Evolutionary conservation across 1,140 invertebrate species (phyloP).

Genomic region (Carposina sasakii): DNA sequence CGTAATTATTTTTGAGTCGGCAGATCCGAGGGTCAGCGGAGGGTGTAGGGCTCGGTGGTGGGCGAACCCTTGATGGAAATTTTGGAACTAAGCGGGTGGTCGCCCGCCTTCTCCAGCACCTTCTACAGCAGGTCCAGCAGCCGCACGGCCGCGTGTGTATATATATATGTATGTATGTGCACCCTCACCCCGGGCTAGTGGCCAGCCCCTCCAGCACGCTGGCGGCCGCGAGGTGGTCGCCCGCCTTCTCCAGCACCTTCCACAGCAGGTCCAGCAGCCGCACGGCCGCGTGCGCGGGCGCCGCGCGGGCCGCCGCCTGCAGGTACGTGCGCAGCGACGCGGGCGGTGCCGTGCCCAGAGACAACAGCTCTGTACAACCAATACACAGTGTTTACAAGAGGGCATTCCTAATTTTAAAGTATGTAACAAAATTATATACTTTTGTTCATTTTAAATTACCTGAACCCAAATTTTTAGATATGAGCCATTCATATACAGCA

Average conservation of each 20-base stretch:
- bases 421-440: too few species aligned
- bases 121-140: conserved; percentile 95
- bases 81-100: too few species aligned
- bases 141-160: conserved; percentile 70
- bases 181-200: conserved; percentile 81
- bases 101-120: conserved; percentile 93
- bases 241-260: conserved; percentile 96
- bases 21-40: too few species aligned
- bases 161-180: too few species aligned
- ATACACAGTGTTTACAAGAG: conserved; percentile 27
- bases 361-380: conserved; percentile 82
- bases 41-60: too few species aligned
- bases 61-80: too few species aligned
- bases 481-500: conserved; percentile 94
- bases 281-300: conserved; percentile 69
- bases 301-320: conserved; percentile 69
- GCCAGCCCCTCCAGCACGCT: conserved; percentile 91
- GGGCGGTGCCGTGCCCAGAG: conserved; percentile 76
- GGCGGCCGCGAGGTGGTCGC: conserved; percentile 94
- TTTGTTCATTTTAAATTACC: conserved; percentile 62
- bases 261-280: conserved; percentile 91
- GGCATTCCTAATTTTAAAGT: neutral
- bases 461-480: conserved; percentile 75
- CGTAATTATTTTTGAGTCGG: too few species aligned
- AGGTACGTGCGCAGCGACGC: conserved; percentile 89